Evolutionary conservation across 2,888 invertebrate species (phyloP).

Genomic region (Esperia sulphurella): DNA sequence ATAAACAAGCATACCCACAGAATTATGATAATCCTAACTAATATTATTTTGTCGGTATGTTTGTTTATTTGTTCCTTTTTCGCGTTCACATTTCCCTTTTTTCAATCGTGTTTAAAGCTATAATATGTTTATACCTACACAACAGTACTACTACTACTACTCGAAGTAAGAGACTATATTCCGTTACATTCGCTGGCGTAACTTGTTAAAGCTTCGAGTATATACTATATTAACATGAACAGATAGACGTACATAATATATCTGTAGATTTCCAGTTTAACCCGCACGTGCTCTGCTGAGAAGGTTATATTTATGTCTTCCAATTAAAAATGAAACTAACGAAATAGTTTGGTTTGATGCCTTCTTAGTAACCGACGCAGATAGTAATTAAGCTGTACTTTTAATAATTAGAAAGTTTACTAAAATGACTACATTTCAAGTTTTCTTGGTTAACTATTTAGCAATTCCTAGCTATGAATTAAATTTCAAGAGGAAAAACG

Average conservation of each 20-base stretch:
- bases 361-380: no score
- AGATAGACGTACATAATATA: neutral
- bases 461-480: no score
- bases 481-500: no score
- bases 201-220: slow-evolving; percentile 27
- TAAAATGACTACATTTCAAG: no score
- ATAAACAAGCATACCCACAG: no score
- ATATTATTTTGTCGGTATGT: no score
- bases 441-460: no score
- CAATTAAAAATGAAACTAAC: neutral
- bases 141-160: neutral
- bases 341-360: neutral
- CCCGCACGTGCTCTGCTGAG: neutral
- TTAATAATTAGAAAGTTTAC: no score
- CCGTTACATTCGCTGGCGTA: slow-evolving; percentile 43
- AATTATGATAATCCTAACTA: no score
- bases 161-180: slow-evolving; percentile 11
- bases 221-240: neutral
- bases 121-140: neutral
- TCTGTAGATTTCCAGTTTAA: neutral
- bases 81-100: neutral
- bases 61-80: no score
- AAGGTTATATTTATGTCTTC: neutral
- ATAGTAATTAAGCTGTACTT: no score
- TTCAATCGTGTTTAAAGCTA: no score